These are phyloP conservation scores for Mohoua ochrocephala DNA, from an alignment of 2,113 vertebrate species.

Conservation along the genomic window DNA sequence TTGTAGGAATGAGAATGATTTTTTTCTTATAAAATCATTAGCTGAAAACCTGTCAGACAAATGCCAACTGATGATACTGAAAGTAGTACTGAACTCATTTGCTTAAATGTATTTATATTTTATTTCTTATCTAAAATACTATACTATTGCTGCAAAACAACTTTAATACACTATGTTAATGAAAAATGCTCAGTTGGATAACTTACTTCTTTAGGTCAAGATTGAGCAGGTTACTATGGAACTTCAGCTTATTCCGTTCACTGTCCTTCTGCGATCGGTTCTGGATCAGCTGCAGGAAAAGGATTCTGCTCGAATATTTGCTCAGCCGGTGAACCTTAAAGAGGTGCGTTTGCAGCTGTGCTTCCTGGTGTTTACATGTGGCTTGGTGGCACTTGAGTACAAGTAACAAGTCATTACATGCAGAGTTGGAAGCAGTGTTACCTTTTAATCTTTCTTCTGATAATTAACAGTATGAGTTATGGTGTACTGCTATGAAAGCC, in stretches of 20 bases:
- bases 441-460: neutral
- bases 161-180: neutral
- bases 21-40: neutral
- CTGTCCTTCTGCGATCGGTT: conserved; percentile 83
- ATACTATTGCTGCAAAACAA: neutral
- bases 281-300: conserved; percentile 92
- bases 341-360: conserved; percentile 76
- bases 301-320: conserved; percentile 91
- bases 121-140: neutral
- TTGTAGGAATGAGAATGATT: neutral
- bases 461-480: neutral
- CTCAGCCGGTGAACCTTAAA: conserved; percentile 88
- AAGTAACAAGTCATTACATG: neutral
- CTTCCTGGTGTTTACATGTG: neutral
- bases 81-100: neutral
- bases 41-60: neutral
- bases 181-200: neutral
- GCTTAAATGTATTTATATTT: neutral
- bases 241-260: conserved; percentile 91
- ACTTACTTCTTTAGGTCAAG: conserved; percentile 77
- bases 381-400: neutral
- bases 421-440: neutral
- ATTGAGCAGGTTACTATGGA: conserved; percentile 90
- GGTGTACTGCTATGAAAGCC: neutral
- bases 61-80: neutral